A percentile compares a stretch with the other conserved stretches of the same genome.
Conservation (phyloP, 2,888 invertebrate genomes). For the Branchellion lobata region DNA sequence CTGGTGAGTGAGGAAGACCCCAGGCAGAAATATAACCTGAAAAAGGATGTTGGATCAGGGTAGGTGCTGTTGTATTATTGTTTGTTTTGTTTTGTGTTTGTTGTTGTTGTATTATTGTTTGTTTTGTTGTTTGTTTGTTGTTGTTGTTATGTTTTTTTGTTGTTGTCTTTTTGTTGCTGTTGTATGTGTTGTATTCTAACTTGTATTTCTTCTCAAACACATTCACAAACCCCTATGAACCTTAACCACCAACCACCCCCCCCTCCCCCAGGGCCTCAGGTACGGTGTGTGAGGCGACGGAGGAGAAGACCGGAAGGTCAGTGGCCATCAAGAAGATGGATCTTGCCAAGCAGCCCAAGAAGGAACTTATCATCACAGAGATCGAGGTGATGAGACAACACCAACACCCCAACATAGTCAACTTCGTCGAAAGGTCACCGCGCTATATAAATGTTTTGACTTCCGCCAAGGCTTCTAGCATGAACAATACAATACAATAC, state of each 20-base stretch:
- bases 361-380: conserved; percentile 98
- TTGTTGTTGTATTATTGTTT: too few species aligned
- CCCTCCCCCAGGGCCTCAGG: conserved; percentile 78
- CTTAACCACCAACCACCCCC: too few species aligned
- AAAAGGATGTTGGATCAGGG: conserved; percentile 54
- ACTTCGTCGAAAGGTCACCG: conserved; percentile 85
- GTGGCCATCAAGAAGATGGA: conserved; percentile 99
- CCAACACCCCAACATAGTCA: conserved; percentile 97
- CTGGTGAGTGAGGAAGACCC: conserved; percentile 50
- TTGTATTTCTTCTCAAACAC: too few species aligned
- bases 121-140: too few species aligned
- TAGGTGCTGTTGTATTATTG: too few species aligned
- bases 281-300: conserved; percentile 96
- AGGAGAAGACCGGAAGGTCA: conserved; percentile 94
- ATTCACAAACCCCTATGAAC: too few species aligned
- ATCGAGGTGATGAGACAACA: conserved; percentile 99
- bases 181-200: too few species aligned
- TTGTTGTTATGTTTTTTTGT: too few species aligned
- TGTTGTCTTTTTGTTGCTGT: too few species aligned
- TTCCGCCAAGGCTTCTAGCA: background rate
- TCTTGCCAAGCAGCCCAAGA: conserved; percentile 95
- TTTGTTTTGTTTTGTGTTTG: too few species aligned
- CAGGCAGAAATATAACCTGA: conserved; percentile 50
- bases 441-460: background rate
- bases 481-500: background rate